Conservation (phyloP, 2,797 vertebrate genomes). For the Ptychadena robeensis region DNA sequence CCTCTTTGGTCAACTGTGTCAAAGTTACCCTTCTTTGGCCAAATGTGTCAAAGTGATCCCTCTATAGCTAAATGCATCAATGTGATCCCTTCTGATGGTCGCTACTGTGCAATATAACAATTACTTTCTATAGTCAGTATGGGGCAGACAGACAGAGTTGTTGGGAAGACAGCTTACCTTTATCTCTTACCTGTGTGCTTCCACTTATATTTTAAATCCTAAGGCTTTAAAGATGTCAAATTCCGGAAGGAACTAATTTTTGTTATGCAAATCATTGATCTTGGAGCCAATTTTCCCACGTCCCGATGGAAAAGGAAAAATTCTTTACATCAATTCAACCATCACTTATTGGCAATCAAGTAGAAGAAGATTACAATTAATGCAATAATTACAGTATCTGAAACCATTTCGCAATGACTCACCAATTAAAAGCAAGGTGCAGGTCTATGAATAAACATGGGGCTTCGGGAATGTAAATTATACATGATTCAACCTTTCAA, state of each 20-base stretch:
- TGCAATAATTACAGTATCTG: conserved; percentile 50
- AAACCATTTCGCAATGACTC: conserved; percentile 45
- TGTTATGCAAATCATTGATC: conserved; percentile 23
- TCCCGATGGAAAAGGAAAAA: neutral
- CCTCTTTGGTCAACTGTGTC: too few relatives aligned
- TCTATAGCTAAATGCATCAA: too few relatives aligned
- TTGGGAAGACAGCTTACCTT: too few relatives aligned
- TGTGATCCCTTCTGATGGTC: too few relatives aligned
- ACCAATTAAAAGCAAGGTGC: conserved; percentile 52
- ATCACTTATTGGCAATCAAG: conserved; percentile 56
- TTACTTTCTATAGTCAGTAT: too few relatives aligned
- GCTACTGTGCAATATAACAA: too few relatives aligned
- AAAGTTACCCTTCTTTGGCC: too few relatives aligned
- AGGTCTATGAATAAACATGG: conserved; percentile 55
- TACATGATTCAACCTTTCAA: conserved; percentile 44
- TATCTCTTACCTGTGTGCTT: neutral
- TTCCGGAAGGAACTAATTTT: conserved; percentile 5
- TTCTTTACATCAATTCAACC: conserved; percentile 46
- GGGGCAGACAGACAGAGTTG: too few relatives aligned
- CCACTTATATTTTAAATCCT: neutral
- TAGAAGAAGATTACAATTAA: conserved; percentile 55
- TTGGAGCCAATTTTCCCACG: neutral
- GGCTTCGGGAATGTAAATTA: conserved; percentile 32
- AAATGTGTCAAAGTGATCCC: too few relatives aligned
- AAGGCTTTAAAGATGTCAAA: neutral